Evolutionary conservation across 1,140 invertebrate genomes (phyloP), one percentile per base, ranked within the genome.

Genomic region (Zophobas atratus): DNA sequence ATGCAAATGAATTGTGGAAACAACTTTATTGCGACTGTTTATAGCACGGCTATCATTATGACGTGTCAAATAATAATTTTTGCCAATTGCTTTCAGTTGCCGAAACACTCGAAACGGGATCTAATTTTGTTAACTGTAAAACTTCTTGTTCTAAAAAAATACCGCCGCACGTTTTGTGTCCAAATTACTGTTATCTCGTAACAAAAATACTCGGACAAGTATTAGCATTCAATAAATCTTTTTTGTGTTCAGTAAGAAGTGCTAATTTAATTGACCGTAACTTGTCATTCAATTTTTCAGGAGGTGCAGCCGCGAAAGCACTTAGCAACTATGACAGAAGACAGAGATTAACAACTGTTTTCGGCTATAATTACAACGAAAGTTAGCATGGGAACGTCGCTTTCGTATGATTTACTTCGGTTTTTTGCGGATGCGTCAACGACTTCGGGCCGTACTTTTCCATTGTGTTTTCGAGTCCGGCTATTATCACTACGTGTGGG

Each of bases 251-350:
- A 36, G 3, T 67, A 43, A 43, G 43, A 67, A 39, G 60, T 67
- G 60, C 35, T 67, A 67, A 67, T 67, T 67, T n/a, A 67, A 67
- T 67, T 67, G 60, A 67, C 60, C 60, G 60, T 39, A 67, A 67
- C n/a, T 67, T 67, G 60, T 43, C 60, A 67, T 67, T 67, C 33
- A 2, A 43, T 67, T 67, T 67, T 67, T 32, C 60, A 6, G 6
- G n/a, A 46, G 60, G 39, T 8, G 60, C 34, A 4, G 39, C 39
- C 35, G 60, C 6, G 60, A 67, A 67, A 67, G 60, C 39, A 38
- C 8, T n/a, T 36, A 63, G 38, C 49, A 63, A 63, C 33, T 20
- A 63, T 34, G 6, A 38, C 2, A 4, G n/a, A 5, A 51, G 4
- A 51, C 2, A 20, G 20, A 51, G 4, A 51, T n/a, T 51, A 51